Percentiles rank a stretch among this genome's conserved stretches.
These are phyloP conservation scores for Hermaeophaga mercurialis DNA, from an alignment of 2,888 invertebrate genomes.

Conservation along the genomic window DNA sequence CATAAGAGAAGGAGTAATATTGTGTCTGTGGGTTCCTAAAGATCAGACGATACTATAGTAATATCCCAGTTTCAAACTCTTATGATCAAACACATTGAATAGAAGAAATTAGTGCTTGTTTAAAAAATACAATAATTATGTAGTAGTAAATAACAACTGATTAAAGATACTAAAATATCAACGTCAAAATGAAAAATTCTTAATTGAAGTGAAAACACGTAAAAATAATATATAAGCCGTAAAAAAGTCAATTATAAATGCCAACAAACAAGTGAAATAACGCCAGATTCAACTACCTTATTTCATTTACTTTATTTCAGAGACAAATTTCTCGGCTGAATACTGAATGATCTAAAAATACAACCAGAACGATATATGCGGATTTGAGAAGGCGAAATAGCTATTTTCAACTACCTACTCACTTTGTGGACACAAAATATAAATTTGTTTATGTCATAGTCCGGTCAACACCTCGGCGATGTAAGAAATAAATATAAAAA, in stretches of 20 bases:
- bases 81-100: too few relatives aligned
- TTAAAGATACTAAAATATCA: too few relatives aligned
- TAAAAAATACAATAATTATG: too few relatives aligned
- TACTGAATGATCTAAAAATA: conserved; percentile 41
- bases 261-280: conserved; percentile 15
- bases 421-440: conserved; percentile 32
- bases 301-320: conserved; percentile 23
- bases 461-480: conserved; percentile 14
- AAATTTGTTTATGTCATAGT: conserved; percentile 28
- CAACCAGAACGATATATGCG: conserved; percentile 32
- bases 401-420: conserved; percentile 37
- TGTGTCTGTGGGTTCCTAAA: too few relatives aligned
- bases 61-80: too few relatives aligned
- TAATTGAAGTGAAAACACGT: conserved; percentile 4
- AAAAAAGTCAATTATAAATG: not conserved
- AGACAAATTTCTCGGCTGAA: conserved; percentile 28
- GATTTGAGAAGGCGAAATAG: conserved; percentile 37
- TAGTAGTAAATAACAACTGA: too few relatives aligned
- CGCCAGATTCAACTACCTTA: conserved; percentile 14
- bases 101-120: too few relatives aligned
- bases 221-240: conserved; percentile 2
- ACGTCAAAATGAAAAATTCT: not conserved
- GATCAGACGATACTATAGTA: too few relatives aligned
- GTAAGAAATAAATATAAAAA: not conserved
- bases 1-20: too few relatives aligned